Base-by-base conservation (phyloP, 2,888 invertebrate species). In the Trypoxylon attenuatum region DNA sequence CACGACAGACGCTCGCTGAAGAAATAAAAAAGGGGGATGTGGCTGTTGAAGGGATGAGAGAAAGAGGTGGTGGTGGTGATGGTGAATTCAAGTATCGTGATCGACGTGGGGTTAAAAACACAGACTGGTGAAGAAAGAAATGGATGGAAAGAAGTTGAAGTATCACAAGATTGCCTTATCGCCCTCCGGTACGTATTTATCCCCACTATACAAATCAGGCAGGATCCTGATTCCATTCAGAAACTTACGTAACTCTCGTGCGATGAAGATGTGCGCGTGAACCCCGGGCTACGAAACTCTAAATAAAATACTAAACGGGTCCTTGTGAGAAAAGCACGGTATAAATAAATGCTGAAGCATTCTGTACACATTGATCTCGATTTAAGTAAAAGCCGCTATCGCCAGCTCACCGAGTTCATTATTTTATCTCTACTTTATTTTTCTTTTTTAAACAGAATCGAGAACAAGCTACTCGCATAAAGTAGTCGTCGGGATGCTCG, bases 351-450 rank as follows among this genome's bases (percentile, higher is more conserved):
- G 85, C 84, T 78, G 79, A 84, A 85, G 84, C 83, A 75, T 70
- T 13, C 13, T 86, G 85, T 85, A 77, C 85, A 84, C 84, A 85
- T 68, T 77, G 69, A 53, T 71, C 61, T 70, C 71, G 73, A 77
- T 84, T 84, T 86, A 86, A 86, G 86, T 86, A 86, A 83, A 86
- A 84, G 84, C 85, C 85, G 86, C 83, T 80, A n/a, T n/a, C n/a
- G n/a, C n/a, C n/a, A 79, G 71, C 64, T 73, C 70, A 51, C 50
- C 54, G 53, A 58, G 41, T 29, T 59, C 21, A 13, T 33, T n/a
- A n/a, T 33, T 13, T 13, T 33, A 33, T 33, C 10, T 33, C n/a
- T 33, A 10, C 25, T 10, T 13, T 33, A 10, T 29, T 13, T 2
- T 13, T 29, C 29, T 29, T 0, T 29, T 5, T 6, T 13, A 10